Conservation (phyloP, 2,888 invertebrate genomes). For the Heteromurus nitidus region DNA sequence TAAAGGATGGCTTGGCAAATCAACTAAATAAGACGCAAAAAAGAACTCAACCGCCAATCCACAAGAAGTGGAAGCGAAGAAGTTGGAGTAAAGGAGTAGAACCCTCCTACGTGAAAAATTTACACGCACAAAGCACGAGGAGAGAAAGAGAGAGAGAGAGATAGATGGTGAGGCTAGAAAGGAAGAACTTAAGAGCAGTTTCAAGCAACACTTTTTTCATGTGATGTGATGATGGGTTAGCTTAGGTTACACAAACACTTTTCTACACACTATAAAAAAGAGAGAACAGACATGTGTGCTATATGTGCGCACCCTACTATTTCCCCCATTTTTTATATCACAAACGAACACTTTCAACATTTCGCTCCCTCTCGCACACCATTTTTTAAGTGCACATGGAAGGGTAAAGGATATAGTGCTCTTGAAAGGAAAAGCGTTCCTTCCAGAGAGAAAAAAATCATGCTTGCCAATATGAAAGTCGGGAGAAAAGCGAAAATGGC, state of each 20-base stretch:
- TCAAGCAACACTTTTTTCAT: background rate
- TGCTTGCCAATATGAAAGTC: too few species aligned
- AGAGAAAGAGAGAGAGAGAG: background rate
- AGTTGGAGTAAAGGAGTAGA: background rate
- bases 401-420: background rate
- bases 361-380: conserved; percentile 16
- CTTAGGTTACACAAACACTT: conserved; percentile 22
- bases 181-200: conserved; percentile 4
- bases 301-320: too few species aligned
- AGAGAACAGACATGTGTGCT: too few species aligned
- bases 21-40: conserved; percentile 53
- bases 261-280: background rate
- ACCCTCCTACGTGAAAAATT: too few species aligned
- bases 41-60: conserved; percentile 45
- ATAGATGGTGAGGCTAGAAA: conserved; percentile 14
- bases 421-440: conserved; percentile 3
- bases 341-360: conserved; percentile 2
- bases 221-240: conserved; percentile 45
- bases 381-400: conserved; percentile 2
- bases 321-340: background rate
- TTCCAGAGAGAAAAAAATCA: too few species aligned
- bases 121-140: conserved; percentile 16
- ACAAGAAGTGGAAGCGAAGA: conserved; percentile 11
- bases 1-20: conserved; percentile 38
- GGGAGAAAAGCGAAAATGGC: background rate